Evolutionary conservation across 2,113 vertebrate species (phyloP), one percentile per base, ranked within the genome.

Genomic region (Mirza zaza): DNA sequence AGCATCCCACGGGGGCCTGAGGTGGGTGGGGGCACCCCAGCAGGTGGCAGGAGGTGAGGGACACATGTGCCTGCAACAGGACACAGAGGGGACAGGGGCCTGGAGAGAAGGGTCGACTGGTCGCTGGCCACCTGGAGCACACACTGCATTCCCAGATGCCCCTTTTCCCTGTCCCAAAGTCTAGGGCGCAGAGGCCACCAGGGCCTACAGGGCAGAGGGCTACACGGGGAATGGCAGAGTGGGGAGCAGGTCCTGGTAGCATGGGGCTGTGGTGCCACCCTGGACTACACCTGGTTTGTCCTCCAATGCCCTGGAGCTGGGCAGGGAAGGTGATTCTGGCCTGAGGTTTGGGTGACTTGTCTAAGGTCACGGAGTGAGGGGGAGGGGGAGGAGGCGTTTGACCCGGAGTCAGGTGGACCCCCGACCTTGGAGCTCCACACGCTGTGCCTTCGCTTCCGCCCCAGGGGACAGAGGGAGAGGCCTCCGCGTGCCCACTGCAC

Each of bases 401-500:
- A 27, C 45, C 4, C 36, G 0, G 2, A 76, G 85, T 21, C 39
- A 10, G 10, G 32, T 8, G 34, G 27, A 20, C 79, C 48, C 48
- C 42, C 29, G 2, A 34, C 61, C 39, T 1, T 3, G 3, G 12
- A 21, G 18, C 21, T 17, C 50, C 61, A 84, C 0, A 2, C 3
- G 1, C 10, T 5, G 32, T 0, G 18, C 21, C 52, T 57, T 18
- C 6, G 1, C 79, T 70, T 52, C 10, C 7, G 3, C 25, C 39
- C 27, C 13, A 48, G 8, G 34, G 21, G 68, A 36, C 9, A 29
- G 59, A 59, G 57, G 32, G 70, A 18, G 27, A 75, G 50, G 20
- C 21, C 61, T 10, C 36, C 3, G 0, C 0, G 0, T 2, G 6
- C 0, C n/a, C 0, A 5, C 0, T 1, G n/a, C 29, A 39, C 2